These are phyloP conservation scores for Spinus pinus DNA, from an alignment of 2,797 vertebrate genomes.

Conservation along the genomic window DNA sequence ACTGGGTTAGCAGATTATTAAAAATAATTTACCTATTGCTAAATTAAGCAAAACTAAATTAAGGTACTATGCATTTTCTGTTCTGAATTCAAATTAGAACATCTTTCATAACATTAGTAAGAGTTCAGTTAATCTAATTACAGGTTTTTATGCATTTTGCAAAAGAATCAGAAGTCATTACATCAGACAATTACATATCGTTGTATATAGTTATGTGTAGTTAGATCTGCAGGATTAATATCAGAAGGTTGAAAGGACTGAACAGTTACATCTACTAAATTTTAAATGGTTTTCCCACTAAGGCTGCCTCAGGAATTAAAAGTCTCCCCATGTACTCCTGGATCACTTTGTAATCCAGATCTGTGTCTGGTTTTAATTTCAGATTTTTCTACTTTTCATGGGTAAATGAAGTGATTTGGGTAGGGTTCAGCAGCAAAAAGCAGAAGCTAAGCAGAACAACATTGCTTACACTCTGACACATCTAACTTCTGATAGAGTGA, in stretches of 20 bases:
- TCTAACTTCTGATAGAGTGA: not conserved
- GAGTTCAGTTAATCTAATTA: not conserved
- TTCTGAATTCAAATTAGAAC: not conserved
- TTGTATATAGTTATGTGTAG: not conserved
- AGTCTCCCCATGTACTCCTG: not conserved
- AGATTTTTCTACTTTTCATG: not conserved
- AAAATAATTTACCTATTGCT: not conserved
- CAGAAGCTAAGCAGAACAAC: not conserved
- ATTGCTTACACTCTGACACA: not conserved
- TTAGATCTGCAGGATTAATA: constrained; percentile 6
- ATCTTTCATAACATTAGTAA: not conserved
- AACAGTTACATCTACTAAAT: not conserved
- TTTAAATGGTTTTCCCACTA: not conserved
- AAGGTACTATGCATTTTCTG: not conserved
- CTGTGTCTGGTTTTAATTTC: not conserved
- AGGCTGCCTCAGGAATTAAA: not conserved
- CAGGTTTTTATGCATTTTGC: not conserved
- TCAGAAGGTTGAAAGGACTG: not conserved
- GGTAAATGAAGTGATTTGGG: not conserved
- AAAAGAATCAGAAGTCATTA: not conserved
- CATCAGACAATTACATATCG: not conserved
- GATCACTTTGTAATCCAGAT: not conserved
- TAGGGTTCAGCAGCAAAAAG: not conserved
- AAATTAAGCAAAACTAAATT: not conserved
- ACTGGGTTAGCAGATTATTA: not conserved